Base-by-base conservation (phyloP, 2,888 invertebrate species). In the Oscheius sp. region DNA sequence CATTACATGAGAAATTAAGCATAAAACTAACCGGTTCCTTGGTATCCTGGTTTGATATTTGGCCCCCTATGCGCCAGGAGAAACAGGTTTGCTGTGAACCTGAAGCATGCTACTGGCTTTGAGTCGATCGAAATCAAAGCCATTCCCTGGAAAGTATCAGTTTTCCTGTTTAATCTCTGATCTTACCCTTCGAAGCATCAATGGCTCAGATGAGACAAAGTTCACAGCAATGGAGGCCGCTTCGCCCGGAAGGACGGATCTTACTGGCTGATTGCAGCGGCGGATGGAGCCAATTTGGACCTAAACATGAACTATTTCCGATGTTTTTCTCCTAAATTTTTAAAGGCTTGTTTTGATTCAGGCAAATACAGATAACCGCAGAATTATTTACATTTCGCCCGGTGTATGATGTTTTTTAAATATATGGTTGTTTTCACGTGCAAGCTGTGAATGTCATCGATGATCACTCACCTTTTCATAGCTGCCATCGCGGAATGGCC, bases 231-330 rank as follows among this genome's bases (percentile, higher is more conserved):
- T 89, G 2, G 95, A 94, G 0, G 96, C 95, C 82, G 94, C 94
- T 89, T 96, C 95, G 0, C 95, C 95, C 0, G 95, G 95, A 76
- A 93, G 92, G 1, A 96, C 96, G 70, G 93, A 90, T 53, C 94
- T 92, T 88, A 95, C 95, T 0, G 95, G 94, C 6, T 95, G 94
- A 81, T 96, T 93, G 89, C 97, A 96, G 43, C 86, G 72, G n/a
- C 81, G 74, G 18, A 86, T 82, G 25, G 94, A 94, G 80, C 93
- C 93, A 3, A 98, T 93, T 16, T 91, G 91, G 0, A 94, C 94
- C 9, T 92, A 91, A 64, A 73, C 58, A 16, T 25, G 23, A 23
- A 23, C 3, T 43, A 18, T 61, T 61, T 55, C 25, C 13, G 41
- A 6, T 23, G 25, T 55, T 3, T 55, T 55, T 55, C 23, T 13